Base-by-base conservation (phyloP, 2,888 invertebrate species). In the Parnassius orleans region DNA sequence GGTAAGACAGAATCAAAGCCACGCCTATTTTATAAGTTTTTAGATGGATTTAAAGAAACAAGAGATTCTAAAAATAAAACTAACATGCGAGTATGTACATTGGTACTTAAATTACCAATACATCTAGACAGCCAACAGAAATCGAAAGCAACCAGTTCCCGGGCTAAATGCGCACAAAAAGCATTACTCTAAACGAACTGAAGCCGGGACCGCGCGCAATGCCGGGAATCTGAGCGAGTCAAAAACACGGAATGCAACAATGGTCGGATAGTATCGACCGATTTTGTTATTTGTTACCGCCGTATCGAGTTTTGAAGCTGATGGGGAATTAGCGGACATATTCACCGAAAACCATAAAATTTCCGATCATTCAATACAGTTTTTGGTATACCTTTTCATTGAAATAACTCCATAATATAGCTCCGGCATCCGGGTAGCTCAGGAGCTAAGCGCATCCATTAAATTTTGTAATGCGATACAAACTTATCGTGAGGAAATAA, bases 221-320 rank as follows among this genome's bases (percentile, higher is more conserved):
- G 72, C 64, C 14, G 66, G 68, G 77, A 76, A 77, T 77, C 71
- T 65, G 66, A 64, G 66, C 66, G 56, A 53, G 67, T 70, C 73
- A 74, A 77, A 78, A 78, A 77, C 74, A 66, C 53, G 75, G 77
- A 75, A 78, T 78, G 70, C 62, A 77, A 77, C 77, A 78, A 78
- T 78, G 77, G 77, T 66, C 65, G 72, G 74, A 74, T 75, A 73
- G 68, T 73, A 76, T 77, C 73, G 72, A 56, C 54, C 52, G 67
- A 71, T 68, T 63, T 69, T 68, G 74, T 69, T 66, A 70, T 72
- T 70, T 73, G 71, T 72, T 70, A 66, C 66, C 67, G 64, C 68
- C 69, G 67, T 5, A 71, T 71, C 68, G 65, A 65, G 54, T 53
- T 46, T 46, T 57, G 53, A 19, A 42, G 43, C 47, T 46, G 61